phyloP scores from a whole-genome alignment of 2,797 vertebrate genomes.

The Phalanger gymnotis region DNA sequence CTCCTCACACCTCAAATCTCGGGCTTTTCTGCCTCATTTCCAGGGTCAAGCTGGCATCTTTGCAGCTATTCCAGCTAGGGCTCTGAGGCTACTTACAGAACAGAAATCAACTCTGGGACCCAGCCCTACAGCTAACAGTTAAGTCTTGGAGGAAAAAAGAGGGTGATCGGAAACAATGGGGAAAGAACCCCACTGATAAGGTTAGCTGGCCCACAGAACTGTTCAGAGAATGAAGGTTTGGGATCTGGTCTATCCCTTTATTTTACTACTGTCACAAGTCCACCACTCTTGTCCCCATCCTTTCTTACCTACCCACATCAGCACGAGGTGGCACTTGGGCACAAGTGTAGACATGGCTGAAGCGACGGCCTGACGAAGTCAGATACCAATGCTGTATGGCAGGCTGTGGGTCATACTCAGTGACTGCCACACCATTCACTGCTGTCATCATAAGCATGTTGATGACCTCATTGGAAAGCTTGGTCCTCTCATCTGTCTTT shows the following conservation, averaged over 20 bases:
- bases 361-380: constrained; percentile 70
- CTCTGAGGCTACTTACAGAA: neutral
- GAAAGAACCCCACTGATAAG: neutral
- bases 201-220: neutral
- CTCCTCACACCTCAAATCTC: neutral
- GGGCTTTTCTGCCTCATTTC: neutral
- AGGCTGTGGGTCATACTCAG: constrained; percentile 69
- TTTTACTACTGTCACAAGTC: fast-evolving
- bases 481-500: constrained; percentile 67
- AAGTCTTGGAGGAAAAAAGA: neutral
- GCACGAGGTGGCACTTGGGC: neutral
- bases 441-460: constrained; percentile 75
- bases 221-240: neutral
- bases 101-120: neutral
- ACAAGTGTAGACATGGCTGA: constrained; percentile 55
- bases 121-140: neutral
- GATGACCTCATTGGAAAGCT: constrained; percentile 73
- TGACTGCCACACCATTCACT: constrained; percentile 63
- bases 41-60: neutral
- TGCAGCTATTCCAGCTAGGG: neutral
- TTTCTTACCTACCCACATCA: constrained; percentile 19
- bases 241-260: neutral
- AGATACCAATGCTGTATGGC: constrained; percentile 76
- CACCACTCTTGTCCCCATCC: fast-evolving
- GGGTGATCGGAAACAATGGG: too few relatives aligned